Conservation (phyloP, 2,888 invertebrate species). For the Mayetiola destructor region DNA sequence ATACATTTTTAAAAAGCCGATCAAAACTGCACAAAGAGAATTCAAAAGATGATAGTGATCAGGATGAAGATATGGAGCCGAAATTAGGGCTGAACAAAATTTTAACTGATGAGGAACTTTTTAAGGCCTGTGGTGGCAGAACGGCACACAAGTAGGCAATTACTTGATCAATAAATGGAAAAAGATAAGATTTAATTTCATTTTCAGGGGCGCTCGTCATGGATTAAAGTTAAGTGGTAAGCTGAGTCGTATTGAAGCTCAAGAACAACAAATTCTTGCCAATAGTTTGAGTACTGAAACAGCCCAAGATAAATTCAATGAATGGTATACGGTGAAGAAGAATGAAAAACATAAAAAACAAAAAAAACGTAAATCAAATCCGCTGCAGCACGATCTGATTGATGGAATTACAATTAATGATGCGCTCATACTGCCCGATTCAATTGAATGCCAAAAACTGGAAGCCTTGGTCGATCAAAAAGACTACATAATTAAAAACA, state of each 20-base stretch:
- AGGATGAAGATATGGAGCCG: background rate
- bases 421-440: background rate
- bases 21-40: background rate
- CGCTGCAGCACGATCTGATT: too few species aligned
- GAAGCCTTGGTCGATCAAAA: background rate
- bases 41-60: background rate
- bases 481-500: background rate
- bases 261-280: constrained; percentile 45
- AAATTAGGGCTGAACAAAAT: constrained; percentile 16
- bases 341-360: background rate
- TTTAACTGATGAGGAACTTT: constrained; percentile 56
- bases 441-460: background rate
- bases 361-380: background rate
- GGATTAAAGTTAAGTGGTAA: constrained; percentile 60
- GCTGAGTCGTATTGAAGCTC: constrained; percentile 54
- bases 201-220: constrained; percentile 50
- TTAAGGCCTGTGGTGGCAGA: constrained; percentile 54
- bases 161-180: background rate
- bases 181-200: background rate
- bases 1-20: background rate
- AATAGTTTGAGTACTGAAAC: constrained; percentile 22
- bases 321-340: background rate
- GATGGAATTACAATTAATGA: too few species aligned
- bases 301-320: background rate
- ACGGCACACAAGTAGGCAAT: constrained; percentile 58